phyloP scores from a whole-genome alignment of 2,888 invertebrate genomes.

The Cyrtodaria siliqua region DNA sequence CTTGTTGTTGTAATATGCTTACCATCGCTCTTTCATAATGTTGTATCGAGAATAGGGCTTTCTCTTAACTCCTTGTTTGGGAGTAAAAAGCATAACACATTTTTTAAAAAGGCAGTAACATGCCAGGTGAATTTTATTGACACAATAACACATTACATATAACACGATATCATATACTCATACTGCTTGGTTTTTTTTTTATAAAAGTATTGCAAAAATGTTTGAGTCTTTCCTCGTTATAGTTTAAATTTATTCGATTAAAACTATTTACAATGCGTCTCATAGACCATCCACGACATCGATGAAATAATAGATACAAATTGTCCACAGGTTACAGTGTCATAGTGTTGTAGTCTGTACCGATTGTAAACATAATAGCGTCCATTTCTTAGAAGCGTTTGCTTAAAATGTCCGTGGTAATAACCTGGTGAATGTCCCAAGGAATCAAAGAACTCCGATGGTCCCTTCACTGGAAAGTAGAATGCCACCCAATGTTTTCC shows the following conservation, averaged over 20 bases:
- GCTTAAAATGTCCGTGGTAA: conserved; percentile 8
- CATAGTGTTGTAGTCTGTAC: neutral
- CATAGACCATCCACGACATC: conserved; percentile 11
- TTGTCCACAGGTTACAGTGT: neutral
- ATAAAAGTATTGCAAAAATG: too few species aligned
- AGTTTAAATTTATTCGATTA: neutral
- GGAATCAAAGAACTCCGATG: conserved; percentile 13
- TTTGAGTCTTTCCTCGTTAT: too few species aligned
- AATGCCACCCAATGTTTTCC: conserved; percentile 16
- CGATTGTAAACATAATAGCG: conserved; percentile 4
- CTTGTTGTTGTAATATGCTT: too few species aligned
- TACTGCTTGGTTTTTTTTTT: too few species aligned
- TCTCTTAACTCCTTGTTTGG: too few species aligned
- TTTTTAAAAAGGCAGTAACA: too few species aligned
- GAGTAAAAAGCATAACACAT: too few species aligned
- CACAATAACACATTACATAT: too few species aligned
- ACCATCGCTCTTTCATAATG: too few species aligned
- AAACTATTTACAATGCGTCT: neutral
- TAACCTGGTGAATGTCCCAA: conserved; percentile 1
- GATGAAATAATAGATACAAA: neutral
- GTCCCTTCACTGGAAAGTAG: conserved; percentile 19
- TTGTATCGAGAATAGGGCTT: too few species aligned
- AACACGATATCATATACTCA: too few species aligned
- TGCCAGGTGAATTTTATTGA: too few species aligned
- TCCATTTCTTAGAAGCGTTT: neutral